These are phyloP conservation scores for Myotis vivesi DNA, from an alignment of 2,797 vertebrate species.

Conservation along the genomic window DNA sequence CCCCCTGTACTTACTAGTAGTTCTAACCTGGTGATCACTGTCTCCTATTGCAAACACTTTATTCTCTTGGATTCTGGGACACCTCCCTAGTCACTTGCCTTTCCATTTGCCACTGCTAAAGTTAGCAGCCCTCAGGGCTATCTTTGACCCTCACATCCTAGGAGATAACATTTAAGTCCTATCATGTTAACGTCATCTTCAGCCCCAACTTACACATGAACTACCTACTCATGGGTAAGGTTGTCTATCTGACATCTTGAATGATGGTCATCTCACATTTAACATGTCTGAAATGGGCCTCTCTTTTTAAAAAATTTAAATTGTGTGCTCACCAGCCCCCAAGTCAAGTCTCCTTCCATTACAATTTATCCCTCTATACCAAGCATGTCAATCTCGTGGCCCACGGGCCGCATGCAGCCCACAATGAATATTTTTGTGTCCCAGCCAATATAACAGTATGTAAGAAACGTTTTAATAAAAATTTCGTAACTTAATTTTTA, in stretches of 20 bases:
- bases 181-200: not conserved
- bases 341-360: not conserved
- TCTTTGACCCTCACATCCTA: not conserved
- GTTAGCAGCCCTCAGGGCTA: not conserved
- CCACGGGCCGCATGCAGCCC: too few species aligned
- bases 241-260: not conserved
- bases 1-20: not conserved
- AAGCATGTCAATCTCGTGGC: too few species aligned
- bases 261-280: not conserved
- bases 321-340: not conserved
- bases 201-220: not conserved
- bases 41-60: not conserved
- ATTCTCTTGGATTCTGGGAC: not conserved
- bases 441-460: too few species aligned
- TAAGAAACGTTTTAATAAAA: too few species aligned
- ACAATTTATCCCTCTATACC: not conserved
- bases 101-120: not conserved
- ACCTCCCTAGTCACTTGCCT: not conserved
- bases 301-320: not conserved
- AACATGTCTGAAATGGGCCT: not conserved
- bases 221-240: not conserved
- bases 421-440: too few species aligned
- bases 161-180: not conserved
- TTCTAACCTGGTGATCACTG: not conserved
- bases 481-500: too few species aligned